These are phyloP conservation scores for Ploceus nigricollis DNA, from an alignment of 2,113 vertebrate species.

Conservation along the genomic window DNA sequence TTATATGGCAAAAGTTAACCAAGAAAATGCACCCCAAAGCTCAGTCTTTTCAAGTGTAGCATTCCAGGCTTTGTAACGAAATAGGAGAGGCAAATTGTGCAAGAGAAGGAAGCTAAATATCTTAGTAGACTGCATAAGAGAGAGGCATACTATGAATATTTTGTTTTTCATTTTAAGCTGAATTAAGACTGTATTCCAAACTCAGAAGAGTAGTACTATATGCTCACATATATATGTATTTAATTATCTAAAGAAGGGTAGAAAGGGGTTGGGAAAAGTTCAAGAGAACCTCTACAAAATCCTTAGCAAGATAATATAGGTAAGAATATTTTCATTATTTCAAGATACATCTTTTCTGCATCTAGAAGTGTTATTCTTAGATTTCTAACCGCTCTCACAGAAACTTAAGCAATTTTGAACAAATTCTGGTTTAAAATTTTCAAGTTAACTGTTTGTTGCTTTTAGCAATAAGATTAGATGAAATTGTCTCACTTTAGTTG, in stretches of 20 bases:
- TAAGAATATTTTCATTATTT: not conserved
- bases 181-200: not conserved
- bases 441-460: not conserved
- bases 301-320: not conserved
- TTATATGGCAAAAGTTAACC: not conserved
- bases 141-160: not conserved
- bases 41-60: not conserved
- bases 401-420: not conserved
- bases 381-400: not conserved
- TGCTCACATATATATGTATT: not conserved
- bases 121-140: not conserved
- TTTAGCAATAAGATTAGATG: not conserved
- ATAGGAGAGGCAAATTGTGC: slow-evolving; percentile 4
- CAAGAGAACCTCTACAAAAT: not conserved
- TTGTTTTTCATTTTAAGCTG: not conserved
- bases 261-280: not conserved
- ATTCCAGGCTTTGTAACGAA: slow-evolving; percentile 40
- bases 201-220: not conserved
- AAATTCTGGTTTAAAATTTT: not conserved
- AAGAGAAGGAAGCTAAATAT: slow-evolving; percentile 3
- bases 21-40: not conserved
- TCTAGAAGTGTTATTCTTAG: not conserved
- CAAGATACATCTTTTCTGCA: not conserved
- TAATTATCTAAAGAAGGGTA: not conserved
- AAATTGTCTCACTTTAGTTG: not conserved